Conservation (phyloP, 2,888 invertebrate genomes). For the Poecilobothrus nobilitatus region DNA sequence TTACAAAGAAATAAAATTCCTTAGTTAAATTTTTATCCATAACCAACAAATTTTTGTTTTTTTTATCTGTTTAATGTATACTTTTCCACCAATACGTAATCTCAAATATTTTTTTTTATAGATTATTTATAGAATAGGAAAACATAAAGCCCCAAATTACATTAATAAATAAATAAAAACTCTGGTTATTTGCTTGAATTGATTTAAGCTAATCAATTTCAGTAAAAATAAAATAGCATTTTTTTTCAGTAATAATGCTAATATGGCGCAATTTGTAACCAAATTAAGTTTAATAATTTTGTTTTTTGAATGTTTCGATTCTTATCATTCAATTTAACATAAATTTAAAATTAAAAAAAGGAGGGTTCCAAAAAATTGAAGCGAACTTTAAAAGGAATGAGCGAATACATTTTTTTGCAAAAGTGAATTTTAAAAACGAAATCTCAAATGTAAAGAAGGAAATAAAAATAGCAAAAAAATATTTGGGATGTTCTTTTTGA, state of each 20-base stretch:
- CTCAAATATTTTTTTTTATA: no score
- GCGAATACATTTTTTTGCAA: background rate
- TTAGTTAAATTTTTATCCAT: no score
- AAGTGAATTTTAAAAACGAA: no score
- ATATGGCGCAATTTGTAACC: no score
- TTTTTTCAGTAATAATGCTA: no score
- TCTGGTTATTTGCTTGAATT: background rate
- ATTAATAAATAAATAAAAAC: background rate
- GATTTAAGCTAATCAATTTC: slow-evolving; percentile 1
- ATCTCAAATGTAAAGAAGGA: background rate
- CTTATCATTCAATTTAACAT: background rate
- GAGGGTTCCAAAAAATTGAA: background rate
- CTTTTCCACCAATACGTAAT: no score
- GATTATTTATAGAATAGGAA: no score
- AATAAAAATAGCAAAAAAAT: background rate
- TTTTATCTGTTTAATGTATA: no score
- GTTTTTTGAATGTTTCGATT: background rate
- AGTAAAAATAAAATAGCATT: background rate
- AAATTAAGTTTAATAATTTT: background rate
- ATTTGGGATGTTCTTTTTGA: background rate
- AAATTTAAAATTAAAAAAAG: background rate
- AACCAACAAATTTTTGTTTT: no score
- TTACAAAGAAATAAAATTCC: no score
- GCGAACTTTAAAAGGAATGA: no score
- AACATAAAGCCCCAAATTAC: background rate